A percentile compares a stretch with the other conserved stretches of the same genome.
Evolutionary conservation across 2,797 vertebrate species (phyloP).

Genomic region (Sebastes trivittatus): DNA sequence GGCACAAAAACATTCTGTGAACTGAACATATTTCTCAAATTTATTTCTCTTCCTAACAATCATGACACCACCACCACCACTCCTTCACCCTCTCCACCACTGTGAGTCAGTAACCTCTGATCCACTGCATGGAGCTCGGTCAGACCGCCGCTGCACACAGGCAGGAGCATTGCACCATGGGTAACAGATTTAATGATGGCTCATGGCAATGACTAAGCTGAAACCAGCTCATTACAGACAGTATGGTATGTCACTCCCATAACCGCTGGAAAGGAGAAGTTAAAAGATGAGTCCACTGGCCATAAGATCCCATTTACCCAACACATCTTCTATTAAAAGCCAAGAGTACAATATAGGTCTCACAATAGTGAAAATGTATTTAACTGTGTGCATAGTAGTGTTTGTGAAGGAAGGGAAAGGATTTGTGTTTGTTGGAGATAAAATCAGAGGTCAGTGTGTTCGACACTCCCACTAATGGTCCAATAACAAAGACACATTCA

Average conservation of each 20-base stretch:
- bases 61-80: neutral
- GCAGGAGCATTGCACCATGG: constrained; percentile 29
- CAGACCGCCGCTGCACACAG: neutral
- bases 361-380: neutral
- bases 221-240: constrained; percentile 34
- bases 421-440: neutral
- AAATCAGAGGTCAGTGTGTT: neutral
- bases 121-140: neutral
- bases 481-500: neutral
- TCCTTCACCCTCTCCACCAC: neutral
- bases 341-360: neutral
- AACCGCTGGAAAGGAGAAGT: neutral
- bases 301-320: neutral
- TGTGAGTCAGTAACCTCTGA: constrained; percentile 11
- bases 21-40: neutral
- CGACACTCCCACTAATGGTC: neutral
- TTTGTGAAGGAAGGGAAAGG: neutral
- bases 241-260: neutral
- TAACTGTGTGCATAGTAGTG: neutral
- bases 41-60: neutral
- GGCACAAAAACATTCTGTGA: neutral
- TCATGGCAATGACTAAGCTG: constrained; percentile 21
- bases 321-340: neutral
- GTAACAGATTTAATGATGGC: constrained; percentile 54
- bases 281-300: constrained; percentile 1